Conservation (phyloP, 2,113 vertebrate species). For the Psophia crepitans region DNA sequence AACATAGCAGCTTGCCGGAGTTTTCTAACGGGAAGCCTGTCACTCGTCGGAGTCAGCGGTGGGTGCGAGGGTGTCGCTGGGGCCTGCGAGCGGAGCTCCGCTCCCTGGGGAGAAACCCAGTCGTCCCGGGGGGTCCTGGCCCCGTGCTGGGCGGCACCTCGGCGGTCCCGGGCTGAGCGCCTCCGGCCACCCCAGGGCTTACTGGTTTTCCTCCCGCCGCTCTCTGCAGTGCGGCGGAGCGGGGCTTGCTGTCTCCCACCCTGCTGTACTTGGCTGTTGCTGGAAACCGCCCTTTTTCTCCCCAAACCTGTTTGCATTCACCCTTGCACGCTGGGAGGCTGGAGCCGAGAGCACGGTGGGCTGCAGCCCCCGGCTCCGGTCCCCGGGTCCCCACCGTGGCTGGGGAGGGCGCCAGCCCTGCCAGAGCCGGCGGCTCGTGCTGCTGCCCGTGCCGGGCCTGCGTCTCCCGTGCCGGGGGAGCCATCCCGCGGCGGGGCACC, state of each 20-base stretch:
- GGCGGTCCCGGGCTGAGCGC: not conserved
- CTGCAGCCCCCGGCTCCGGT: not conserved
- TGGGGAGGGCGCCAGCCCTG: not conserved
- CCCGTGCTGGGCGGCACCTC: not conserved
- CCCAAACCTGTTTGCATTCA: not conserved
- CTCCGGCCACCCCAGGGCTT: not conserved
- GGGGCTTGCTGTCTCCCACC: not conserved
- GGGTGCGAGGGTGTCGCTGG: not conserved
- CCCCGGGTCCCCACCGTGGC: not conserved
- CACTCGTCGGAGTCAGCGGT: fast-evolving
- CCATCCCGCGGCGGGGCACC: not conserved
- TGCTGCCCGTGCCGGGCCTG: not conserved
- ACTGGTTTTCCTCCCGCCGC: not conserved
- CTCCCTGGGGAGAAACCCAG: not conserved
- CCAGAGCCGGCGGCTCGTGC: not conserved
- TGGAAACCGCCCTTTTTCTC: not conserved
- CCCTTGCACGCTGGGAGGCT: not conserved
- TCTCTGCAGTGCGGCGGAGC: fast-evolving
- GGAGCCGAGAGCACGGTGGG: not conserved
- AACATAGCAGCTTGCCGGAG: not conserved
- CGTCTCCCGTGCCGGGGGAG: not conserved
- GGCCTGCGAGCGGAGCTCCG: not conserved
- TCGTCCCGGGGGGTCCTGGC: not conserved
- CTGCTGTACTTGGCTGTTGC: not conserved
- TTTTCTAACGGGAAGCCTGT: not conserved